Conservation (phyloP, 2,888 invertebrate species). For the Eustalomyia histrio region DNA sequence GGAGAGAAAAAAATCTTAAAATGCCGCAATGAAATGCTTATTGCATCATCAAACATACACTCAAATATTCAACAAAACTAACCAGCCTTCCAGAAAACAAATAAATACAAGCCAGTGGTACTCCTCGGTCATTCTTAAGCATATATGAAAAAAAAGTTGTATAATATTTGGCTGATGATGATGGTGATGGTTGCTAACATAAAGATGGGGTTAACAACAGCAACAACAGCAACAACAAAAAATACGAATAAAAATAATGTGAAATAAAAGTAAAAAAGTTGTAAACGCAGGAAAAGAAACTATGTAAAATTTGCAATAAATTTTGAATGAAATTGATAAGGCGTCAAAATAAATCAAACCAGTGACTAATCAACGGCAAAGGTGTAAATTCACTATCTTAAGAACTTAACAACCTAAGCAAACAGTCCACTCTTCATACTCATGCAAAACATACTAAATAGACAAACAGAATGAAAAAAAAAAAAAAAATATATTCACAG, state of each 20-base stretch:
- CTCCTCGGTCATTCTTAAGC: conserved; percentile 10
- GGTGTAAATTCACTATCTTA: conserved; percentile 71
- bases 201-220: conserved; percentile 11
- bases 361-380: conserved; percentile 70
- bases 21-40: conserved; percentile 51
- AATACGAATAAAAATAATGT: conserved; percentile 1
- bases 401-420: conserved; percentile 70
- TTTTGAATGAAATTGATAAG: conserved; percentile 79
- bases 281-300: conserved; percentile 65
- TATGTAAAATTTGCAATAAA: conserved; percentile 78
- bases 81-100: conserved; percentile 2
- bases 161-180: conserved; percentile 52
- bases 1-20: conserved; percentile 32
- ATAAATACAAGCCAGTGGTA: conserved; percentile 7
- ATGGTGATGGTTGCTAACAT: conserved; percentile 46
- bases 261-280: conserved; percentile 26
- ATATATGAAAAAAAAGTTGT: conserved; percentile 11
- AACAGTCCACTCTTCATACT: conserved; percentile 31
- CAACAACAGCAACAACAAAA: too few relatives aligned
- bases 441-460: not conserved
- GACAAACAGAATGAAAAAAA: conserved; percentile 19
- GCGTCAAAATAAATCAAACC: conserved; percentile 79
- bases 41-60: conserved; percentile 50
- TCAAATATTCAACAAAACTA: conserved; percentile 2
- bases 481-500: too few relatives aligned